Conservation (phyloP, 2,888 invertebrate genomes). For the Mythimna loreyi region DNA sequence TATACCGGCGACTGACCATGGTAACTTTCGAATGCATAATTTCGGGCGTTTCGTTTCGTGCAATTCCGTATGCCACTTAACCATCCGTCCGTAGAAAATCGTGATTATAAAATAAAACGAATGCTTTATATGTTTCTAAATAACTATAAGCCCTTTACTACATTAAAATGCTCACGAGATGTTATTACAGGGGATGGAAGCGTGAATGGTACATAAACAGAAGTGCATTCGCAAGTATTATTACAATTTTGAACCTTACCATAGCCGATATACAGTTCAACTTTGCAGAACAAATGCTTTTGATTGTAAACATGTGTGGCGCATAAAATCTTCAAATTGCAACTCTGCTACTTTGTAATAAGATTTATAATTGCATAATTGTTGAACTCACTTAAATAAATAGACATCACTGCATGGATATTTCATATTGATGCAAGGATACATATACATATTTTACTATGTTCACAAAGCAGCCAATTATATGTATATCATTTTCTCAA, state of each 20-base stretch:
- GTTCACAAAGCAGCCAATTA: constrained; percentile 13
- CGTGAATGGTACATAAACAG: constrained; percentile 50
- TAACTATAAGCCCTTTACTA: constrained; percentile 39
- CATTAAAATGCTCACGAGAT: constrained; percentile 40
- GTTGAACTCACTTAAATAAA: constrained; percentile 11
- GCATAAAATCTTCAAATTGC: not conserved
- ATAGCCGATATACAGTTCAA: rapidly evolving
- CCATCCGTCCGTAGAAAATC: constrained; percentile 34
- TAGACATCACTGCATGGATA: constrained; percentile 27
- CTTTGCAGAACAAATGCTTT: not conserved
- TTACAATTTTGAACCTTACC: not conserved
- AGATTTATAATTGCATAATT: not conserved
- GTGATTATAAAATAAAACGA: constrained; percentile 51
- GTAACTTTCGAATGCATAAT: constrained; percentile 13
- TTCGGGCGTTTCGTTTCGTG: not conserved
- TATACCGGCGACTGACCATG: not conserved
- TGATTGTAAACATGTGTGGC: constrained; percentile 20
- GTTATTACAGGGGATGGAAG: constrained; percentile 48
- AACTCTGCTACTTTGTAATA: not conserved
- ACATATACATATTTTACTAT: constrained; percentile 15
- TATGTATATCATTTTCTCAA: constrained; percentile 36
- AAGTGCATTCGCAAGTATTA: not conserved
- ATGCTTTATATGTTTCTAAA: constrained; percentile 36
- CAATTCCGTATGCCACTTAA: constrained; percentile 8
- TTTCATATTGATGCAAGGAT: constrained; percentile 40